Percentiles rank a stretch among this genome's conserved stretches.
These are phyloP conservation scores for Chymomyza amoena DNA, from an alignment of 2,888 invertebrate species.

Conservation along the genomic window DNA sequence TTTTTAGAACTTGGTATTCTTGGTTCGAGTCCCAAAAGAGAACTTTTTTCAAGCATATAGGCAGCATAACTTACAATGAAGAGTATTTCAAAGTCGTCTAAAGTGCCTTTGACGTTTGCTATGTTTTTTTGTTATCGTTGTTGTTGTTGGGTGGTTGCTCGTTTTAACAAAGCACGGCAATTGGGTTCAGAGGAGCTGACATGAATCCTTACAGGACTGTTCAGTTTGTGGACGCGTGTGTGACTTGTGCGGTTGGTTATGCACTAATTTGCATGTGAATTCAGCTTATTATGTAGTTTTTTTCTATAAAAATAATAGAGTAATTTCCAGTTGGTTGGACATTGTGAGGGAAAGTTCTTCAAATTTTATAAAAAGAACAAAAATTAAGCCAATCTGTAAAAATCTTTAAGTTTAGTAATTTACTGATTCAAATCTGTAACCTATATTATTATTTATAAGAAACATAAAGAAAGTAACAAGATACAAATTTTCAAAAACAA, in stretches of 20 bases:
- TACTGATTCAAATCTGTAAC: too few relatives aligned
- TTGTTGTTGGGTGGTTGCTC: constrained; percentile 36
- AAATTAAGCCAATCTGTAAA: background rate
- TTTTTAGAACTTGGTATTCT: too few relatives aligned
- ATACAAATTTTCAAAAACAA: too few relatives aligned
- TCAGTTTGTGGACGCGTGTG: constrained; percentile 17
- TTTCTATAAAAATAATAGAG: background rate
- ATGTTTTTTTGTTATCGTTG: background rate
- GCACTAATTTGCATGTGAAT: constrained; percentile 55
- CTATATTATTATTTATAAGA: too few relatives aligned
- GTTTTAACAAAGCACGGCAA: constrained; percentile 1
- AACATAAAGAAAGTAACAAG: too few relatives aligned
- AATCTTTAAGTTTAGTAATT: too few relatives aligned
- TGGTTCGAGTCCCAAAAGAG: too few relatives aligned
- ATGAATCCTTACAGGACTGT: constrained; percentile 15
- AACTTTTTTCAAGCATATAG: too few relatives aligned
- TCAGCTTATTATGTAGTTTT: constrained; percentile 11
- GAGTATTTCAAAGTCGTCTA: too few relatives aligned
- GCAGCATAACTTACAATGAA: too few relatives aligned
- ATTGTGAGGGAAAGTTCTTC: background rate
- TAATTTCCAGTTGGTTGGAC: background rate
- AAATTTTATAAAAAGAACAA: background rate
- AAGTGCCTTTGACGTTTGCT: too few relatives aligned
- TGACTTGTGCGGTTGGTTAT: background rate
- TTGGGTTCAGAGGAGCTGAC: constrained; percentile 9